phyloP scores from a whole-genome alignment of 2,797 vertebrate genomes.

The Myripristis murdjan region DNA sequence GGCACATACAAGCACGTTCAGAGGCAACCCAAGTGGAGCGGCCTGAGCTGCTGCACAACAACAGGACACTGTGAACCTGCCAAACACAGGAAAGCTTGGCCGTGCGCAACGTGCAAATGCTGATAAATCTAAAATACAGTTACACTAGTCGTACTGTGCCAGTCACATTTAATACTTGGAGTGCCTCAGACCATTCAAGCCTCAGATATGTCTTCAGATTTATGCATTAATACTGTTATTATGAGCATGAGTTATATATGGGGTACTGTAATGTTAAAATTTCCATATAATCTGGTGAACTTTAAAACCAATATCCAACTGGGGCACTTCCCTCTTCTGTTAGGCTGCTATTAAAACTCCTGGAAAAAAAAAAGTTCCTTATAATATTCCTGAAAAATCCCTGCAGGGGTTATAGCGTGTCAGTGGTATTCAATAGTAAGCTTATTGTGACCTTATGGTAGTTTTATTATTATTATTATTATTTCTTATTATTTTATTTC shows the following conservation, averaged over 20 bases:
- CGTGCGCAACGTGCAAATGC: slow-evolving; percentile 19
- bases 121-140: slow-evolving; percentile 30
- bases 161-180: slow-evolving; percentile 27
- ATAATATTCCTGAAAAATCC: no score
- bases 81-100: slow-evolving; percentile 42
- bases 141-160: slow-evolving; percentile 21
- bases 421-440: not conserved
- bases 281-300: not conserved
- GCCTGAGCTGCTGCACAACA: slow-evolving; percentile 7
- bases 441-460: not conserved
- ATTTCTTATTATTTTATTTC: no score
- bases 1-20: slow-evolving; percentile 75
- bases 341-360: no score
- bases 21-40: slow-evolving; percentile 68
- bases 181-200: slow-evolving; percentile 5
- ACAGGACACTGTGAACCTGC: slow-evolving; percentile 36
- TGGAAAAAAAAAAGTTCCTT: no score
- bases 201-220: slow-evolving; percentile 21
- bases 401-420: no score
- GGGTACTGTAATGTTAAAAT: not conserved
- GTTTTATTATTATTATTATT: no score
- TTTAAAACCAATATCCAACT: not conserved
- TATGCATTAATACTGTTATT: slow-evolving; percentile 12
- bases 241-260: not conserved
- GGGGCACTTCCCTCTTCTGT: no score